Percentiles rank a stretch among this genome's conserved stretches.
Conservation (phyloP, 2,797 vertebrate species). For the Takifugu rubripes region DNA sequence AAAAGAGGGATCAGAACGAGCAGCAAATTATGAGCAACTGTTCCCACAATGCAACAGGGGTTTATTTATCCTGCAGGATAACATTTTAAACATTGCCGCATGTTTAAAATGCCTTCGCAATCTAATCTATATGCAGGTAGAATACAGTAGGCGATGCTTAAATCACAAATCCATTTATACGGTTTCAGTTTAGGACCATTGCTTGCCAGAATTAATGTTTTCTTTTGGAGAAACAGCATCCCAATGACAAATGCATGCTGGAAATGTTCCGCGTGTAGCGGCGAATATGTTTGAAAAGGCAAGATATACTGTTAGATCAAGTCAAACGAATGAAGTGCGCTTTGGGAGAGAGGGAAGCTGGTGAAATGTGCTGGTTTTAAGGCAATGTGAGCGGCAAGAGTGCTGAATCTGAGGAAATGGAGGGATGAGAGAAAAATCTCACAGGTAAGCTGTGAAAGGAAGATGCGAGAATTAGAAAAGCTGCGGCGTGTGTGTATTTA, state of each 20-base stretch:
- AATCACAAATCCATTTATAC: too few species aligned
- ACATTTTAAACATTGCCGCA: too few species aligned
- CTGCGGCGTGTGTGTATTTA: background rate
- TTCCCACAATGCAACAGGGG: too few species aligned
- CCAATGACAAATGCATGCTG: background rate
- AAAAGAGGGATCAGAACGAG: background rate
- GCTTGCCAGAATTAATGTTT: too few species aligned
- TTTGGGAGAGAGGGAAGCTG: background rate
- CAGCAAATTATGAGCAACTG: background rate
- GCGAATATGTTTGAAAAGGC: constrained; percentile 1
- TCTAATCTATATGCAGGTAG: background rate
- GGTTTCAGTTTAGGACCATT: too few species aligned
- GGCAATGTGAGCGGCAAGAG: constrained; percentile 27
- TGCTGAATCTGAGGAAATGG: constrained; percentile 36
- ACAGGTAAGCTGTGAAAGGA: constrained; percentile 10
- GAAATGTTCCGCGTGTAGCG: background rate
- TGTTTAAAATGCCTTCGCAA: too few species aligned
- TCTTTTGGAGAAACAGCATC: background rate
- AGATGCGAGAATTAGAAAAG: background rate
- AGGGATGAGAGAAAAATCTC: constrained; percentile 19
- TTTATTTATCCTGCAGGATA: too few species aligned
- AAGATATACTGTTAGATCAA: constrained; percentile 1
- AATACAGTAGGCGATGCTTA: background rate
- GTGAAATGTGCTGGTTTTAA: constrained; percentile 18
- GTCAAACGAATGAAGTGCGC: background rate